Percentiles rank a stretch among this genome's conserved stretches.
phyloP scores from a whole-genome alignment of 2,888 invertebrate genomes.

The Melieria omissa region DNA sequence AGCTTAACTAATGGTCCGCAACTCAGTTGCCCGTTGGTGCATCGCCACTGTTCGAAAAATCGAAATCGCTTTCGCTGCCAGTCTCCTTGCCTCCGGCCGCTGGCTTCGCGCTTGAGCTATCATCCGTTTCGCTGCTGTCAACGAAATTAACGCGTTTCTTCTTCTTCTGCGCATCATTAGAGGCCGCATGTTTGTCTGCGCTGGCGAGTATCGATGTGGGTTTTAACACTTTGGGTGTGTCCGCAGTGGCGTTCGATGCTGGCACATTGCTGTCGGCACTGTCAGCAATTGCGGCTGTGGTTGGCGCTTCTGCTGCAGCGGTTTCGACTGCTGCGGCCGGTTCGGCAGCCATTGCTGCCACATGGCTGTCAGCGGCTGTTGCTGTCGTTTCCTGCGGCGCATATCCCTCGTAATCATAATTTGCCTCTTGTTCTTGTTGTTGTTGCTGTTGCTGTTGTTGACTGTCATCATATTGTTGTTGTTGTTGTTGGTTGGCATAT shows the following conservation, averaged over 20 bases:
- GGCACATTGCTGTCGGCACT: no score
- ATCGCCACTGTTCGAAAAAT: conserved; percentile 61
- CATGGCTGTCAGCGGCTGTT: background rate
- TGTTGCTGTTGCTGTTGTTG: conserved; percentile 28
- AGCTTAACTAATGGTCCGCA: no score
- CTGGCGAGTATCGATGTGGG: conserved; percentile 59
- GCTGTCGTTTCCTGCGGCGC: background rate
- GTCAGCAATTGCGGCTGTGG: background rate
- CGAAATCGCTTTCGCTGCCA: conserved; percentile 65
- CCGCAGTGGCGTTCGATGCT: background rate
- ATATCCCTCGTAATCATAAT: no score
- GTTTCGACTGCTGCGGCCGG: background rate
- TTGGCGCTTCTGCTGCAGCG: conserved; percentile 1
- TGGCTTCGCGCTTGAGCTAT: conserved; percentile 57
- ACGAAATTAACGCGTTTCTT: conserved; percentile 67
- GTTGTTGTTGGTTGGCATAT: conserved; percentile 20
- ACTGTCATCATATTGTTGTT: background rate
- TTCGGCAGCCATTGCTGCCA: background rate
- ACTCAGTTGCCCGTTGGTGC: conserved; percentile 2
- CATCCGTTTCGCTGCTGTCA: conserved; percentile 66
- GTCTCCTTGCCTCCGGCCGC: conserved; percentile 35
- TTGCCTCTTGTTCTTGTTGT: conserved; percentile 27
- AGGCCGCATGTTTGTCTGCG: conserved; percentile 52
- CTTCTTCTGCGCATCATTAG: conserved; percentile 63
- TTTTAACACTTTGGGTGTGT: conserved; percentile 23